phyloP scores from a whole-genome alignment of 2,797 vertebrate genomes.

The Phoebastria nigripes region DNA sequence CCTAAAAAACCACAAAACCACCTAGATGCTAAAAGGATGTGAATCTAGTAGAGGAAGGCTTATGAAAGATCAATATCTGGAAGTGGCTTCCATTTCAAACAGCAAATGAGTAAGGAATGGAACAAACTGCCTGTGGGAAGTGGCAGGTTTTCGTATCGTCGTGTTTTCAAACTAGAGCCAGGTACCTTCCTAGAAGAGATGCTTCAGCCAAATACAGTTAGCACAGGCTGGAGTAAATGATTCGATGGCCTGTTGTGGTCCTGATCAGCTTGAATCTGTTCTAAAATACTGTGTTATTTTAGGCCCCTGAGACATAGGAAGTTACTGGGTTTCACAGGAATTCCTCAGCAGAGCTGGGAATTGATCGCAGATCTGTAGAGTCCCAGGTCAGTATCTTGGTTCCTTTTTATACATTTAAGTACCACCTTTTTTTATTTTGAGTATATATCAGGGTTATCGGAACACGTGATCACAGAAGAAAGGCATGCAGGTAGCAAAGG shows the following conservation, averaged over 20 bases:
- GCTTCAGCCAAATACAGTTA: background rate
- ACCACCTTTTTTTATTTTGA: background rate
- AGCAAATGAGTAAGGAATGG: background rate
- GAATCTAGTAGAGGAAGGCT: background rate
- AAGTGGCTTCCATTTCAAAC: background rate
- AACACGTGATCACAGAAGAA: background rate
- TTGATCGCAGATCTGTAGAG: background rate
- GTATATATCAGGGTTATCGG: background rate
- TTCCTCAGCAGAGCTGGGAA: background rate
- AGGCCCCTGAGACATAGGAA: background rate
- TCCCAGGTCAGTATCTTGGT: background rate
- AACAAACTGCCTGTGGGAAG: background rate
- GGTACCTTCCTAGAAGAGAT: background rate
- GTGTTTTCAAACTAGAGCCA: background rate
- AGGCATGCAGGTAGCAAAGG: background rate
- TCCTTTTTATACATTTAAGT: background rate
- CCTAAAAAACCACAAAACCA: background rate
- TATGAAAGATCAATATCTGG: background rate
- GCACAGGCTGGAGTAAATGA: background rate
- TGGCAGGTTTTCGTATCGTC: accelerated
- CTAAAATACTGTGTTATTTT: background rate
- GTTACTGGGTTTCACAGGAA: background rate
- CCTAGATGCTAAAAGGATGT: background rate
- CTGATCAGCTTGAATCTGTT: background rate
- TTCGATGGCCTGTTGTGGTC: background rate